A percentile compares a stretch with the other conserved stretches of the same genome.
phyloP scores from a whole-genome alignment of 2,113 vertebrate species.

The Daphoenositta chrysoptera region DNA sequence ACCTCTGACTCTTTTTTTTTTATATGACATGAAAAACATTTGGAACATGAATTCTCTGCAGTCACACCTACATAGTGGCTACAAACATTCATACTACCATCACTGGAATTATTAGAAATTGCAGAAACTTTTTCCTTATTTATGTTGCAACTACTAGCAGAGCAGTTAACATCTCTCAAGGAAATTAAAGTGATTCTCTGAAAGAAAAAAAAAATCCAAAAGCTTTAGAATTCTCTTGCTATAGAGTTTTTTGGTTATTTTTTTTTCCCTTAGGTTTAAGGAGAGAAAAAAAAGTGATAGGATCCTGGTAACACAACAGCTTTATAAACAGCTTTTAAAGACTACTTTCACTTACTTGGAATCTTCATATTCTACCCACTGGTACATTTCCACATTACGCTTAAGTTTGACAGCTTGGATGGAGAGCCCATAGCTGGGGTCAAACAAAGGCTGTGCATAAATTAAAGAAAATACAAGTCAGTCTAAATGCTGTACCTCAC shows the following conservation, averaged over 20 bases:
- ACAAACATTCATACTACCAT: not conserved
- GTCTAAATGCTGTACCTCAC: not conserved
- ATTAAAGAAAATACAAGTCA: not conserved
- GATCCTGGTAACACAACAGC: not conserved
- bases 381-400: slow-evolving; percentile 95
- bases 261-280: not conserved
- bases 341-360: slow-evolving; percentile 77
- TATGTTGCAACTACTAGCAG: not conserved
- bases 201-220: not conserved
- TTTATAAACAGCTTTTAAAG: not conserved
- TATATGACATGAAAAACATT: not conserved
- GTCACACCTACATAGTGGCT: not conserved
- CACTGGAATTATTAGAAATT: not conserved
- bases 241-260: not conserved
- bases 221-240: not conserved
- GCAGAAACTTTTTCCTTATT: not conserved
- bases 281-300: not conserved
- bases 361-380: slow-evolving; percentile 92
- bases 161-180: not conserved
- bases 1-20: not conserved
- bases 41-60: not conserved
- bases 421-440: slow-evolving; percentile 89
- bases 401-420: slow-evolving; percentile 90
- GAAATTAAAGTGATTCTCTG: not conserved
- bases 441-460: slow-evolving; percentile 83